Evolutionary conservation across 2,113 vertebrate species (phyloP).

Genomic region (Hydropotes inermis): DNA sequence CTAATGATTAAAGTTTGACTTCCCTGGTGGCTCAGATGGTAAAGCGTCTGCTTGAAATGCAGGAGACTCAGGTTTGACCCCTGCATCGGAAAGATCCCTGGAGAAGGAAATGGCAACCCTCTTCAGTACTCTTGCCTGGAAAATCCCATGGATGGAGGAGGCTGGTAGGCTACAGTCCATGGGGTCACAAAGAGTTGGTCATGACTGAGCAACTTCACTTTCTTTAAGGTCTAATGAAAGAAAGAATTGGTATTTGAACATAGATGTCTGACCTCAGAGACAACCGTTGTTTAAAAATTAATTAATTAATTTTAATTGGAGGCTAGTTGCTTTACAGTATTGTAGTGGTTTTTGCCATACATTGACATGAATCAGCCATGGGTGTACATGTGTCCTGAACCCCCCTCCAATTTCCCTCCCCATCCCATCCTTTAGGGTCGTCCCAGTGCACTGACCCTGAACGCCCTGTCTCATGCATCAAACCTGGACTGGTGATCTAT

Average conservation of each 20-base stretch:
- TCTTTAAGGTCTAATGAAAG: background rate
- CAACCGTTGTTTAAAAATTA: background rate
- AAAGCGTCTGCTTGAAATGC: background rate
- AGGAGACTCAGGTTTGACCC: background rate
- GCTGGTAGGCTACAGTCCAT: background rate
- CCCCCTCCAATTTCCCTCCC: background rate
- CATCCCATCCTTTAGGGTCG: background rate
- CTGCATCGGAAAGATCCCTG: background rate
- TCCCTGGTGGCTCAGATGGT: background rate
- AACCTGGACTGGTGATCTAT: background rate
- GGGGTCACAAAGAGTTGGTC: background rate
- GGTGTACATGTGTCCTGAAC: background rate
- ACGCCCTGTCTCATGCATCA: background rate
- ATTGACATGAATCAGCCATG: background rate
- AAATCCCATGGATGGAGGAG: background rate
- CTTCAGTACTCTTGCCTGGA: background rate
- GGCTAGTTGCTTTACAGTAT: background rate
- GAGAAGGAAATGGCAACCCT: background rate
- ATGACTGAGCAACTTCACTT: background rate
- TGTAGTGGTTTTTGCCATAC: background rate
- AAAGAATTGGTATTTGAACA: background rate
- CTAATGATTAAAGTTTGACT: background rate
- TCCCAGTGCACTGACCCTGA: rapidly evolving
- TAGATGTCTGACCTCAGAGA: background rate
- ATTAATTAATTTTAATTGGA: background rate